phyloP scores from a whole-genome alignment of 1,140 invertebrate genomes.

The Metopolophium dirhodum region DNA sequence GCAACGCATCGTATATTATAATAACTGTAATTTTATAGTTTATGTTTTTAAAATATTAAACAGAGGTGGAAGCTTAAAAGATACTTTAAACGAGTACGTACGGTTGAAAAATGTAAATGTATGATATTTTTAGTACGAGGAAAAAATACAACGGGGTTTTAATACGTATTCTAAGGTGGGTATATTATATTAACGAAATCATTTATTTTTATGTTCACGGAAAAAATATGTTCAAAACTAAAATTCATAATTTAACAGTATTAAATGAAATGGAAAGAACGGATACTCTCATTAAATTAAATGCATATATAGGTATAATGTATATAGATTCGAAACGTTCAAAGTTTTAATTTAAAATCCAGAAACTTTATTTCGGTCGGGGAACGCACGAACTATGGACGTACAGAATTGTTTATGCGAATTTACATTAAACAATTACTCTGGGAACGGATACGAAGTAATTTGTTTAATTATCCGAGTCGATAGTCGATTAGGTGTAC shows the following conservation, averaged over 20 bases:
- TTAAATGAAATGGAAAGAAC: constrained; percentile 8
- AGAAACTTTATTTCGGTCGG: not conserved
- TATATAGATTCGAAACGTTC: not conserved
- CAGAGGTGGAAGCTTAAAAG: not conserved
- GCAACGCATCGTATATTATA: not conserved
- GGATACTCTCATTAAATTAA: constrained; percentile 12
- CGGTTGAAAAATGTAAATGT: constrained; percentile 11
- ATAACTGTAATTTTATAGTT: not conserved
- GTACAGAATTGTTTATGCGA: not conserved
- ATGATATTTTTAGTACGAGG: not conserved
- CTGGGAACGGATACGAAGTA: not conserved
- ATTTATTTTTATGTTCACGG: not conserved
- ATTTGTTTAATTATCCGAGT: constrained; percentile 19
- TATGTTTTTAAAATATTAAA: constrained; percentile 22
- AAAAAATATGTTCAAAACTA: not conserved
- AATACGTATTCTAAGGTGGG: not conserved
- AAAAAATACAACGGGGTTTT: not conserved
- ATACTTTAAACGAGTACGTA: not conserved
- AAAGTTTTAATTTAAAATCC: constrained; percentile 5
- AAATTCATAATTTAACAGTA: not conserved
- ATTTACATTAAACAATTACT: constrained; percentile 1
- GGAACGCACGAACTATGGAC: not conserved
- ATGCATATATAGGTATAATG: not conserved
- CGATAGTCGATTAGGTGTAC: not conserved
- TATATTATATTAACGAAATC: not conserved